Evolutionary conservation across 2,797 vertebrate species (phyloP).

Genomic region (Acanthopagrus latus): DNA sequence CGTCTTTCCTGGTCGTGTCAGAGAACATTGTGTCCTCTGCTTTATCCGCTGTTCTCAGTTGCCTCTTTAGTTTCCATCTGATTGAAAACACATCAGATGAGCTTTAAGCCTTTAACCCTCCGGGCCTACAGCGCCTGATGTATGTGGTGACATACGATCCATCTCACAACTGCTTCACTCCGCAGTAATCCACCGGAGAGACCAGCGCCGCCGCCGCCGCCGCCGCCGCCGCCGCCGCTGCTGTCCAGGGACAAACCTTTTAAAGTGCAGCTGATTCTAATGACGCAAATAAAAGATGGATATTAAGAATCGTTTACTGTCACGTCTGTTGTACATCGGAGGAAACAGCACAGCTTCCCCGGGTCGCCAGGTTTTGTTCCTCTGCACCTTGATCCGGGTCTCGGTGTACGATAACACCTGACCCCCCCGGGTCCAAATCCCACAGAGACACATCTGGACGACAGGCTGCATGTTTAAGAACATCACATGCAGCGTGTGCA

Average conservation of each 20-base stretch:
- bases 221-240: not conserved
- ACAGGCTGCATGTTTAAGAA: constrained; percentile 5
- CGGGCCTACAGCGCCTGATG: constrained; percentile 5
- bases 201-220: not conserved
- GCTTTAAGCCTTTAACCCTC: constrained; percentile 54
- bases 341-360: not conserved
- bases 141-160: constrained; percentile 31
- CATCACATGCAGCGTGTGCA: constrained; percentile 6
- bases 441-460: constrained; percentile 42
- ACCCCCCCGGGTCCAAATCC: constrained; percentile 46
- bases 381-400: not conserved
- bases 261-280: constrained; percentile 10
- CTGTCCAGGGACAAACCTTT: constrained; percentile 11
- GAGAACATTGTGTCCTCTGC: constrained; percentile 31
- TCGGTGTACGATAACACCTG: constrained; percentile 12
- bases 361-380: not conserved
- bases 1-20: not conserved
- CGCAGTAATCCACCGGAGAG: constrained; percentile 45
- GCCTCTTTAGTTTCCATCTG: constrained; percentile 51
- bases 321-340: not conserved
- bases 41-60: constrained; percentile 39
- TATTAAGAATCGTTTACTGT: not conserved
- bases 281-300: constrained; percentile 27
- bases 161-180: constrained; percentile 5
- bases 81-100: constrained; percentile 53